Conservation (phyloP, 2,888 invertebrate genomes). For the Microplitis deprimator region DNA sequence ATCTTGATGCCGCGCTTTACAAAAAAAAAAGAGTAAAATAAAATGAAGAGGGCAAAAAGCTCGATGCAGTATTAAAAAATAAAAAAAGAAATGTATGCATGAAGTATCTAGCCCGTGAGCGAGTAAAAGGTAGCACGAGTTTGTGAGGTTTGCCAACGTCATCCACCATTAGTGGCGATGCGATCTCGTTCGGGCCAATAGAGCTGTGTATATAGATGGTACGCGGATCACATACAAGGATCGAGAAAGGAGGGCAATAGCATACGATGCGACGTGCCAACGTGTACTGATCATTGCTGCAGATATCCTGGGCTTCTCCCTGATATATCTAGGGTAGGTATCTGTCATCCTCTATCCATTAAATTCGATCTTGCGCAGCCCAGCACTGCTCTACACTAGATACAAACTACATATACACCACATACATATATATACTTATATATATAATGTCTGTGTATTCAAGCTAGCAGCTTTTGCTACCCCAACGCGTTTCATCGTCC, state of each 20-base stretch:
- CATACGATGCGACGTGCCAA: constrained; percentile 59
- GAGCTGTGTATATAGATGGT: constrained; percentile 17
- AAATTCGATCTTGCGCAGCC: constrained; percentile 58
- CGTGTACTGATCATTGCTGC: constrained; percentile 59
- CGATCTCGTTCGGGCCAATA: constrained; percentile 49
- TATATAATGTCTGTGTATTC: constrained; percentile 3
- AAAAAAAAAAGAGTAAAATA: no score
- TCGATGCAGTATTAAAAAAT: not conserved
- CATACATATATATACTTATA: no score
- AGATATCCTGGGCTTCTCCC: constrained; percentile 62
- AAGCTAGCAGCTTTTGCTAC: constrained; percentile 9
- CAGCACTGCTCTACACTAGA: constrained; percentile 27
- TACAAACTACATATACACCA: not conserved
- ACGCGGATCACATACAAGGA: constrained; percentile 11
- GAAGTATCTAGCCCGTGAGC: not conserved
- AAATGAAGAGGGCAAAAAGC: not conserved
- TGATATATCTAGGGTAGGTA: constrained; percentile 62
- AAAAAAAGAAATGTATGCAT: no score
- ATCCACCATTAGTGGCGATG: constrained; percentile 58
- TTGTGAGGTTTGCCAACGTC: constrained; percentile 41
- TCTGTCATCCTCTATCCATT: constrained; percentile 64
- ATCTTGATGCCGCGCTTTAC: no score
- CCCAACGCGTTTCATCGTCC: not conserved
- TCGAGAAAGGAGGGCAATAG: constrained; percentile 38
- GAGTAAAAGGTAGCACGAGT: not conserved